Percentiles rank a stretch among this genome's conserved stretches.
Evolutionary conservation across 2,113 vertebrate genomes (phyloP).

Genomic region (Todiramphus chloris): DNA sequence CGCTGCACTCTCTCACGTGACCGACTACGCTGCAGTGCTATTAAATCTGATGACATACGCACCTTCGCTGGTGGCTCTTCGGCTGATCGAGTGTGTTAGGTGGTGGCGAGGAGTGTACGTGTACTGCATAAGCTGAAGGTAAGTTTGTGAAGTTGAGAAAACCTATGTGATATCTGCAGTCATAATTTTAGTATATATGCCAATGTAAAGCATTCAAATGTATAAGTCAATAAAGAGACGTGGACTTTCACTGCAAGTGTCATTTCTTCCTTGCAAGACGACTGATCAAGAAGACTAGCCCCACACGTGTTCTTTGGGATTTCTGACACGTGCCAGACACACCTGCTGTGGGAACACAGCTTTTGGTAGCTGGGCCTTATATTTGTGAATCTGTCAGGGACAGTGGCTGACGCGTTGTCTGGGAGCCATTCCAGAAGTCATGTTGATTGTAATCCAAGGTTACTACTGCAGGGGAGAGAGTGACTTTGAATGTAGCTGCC

Average conservation of each 20-base stretch:
- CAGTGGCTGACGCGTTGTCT: neutral
- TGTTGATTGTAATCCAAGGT: accelerated
- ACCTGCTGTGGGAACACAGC: neutral
- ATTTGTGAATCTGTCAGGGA: too few species aligned
- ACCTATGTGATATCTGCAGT: neutral
- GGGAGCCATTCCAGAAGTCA: neutral
- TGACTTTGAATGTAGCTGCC: accelerated
- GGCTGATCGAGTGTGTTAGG: neutral
- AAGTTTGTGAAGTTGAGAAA: neutral
- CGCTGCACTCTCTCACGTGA: neutral
- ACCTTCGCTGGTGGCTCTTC: neutral
- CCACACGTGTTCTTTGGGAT: accelerated
- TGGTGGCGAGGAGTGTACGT: accelerated
- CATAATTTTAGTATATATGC: neutral
- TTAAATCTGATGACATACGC: accelerated
- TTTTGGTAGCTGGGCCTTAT: neutral
- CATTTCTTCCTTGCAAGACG: neutral
- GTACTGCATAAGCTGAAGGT: neutral
- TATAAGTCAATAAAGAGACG: constrained; percentile 29
- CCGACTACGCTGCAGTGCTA: neutral
- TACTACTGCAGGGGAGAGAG: neutral
- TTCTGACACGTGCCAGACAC: accelerated
- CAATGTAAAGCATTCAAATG: neutral
- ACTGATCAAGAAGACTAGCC: neutral
- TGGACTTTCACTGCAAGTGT: neutral